Conservation (phyloP, 53 echinoderm and acorn worm species). For the Apostichopus leukothele region DNA sequence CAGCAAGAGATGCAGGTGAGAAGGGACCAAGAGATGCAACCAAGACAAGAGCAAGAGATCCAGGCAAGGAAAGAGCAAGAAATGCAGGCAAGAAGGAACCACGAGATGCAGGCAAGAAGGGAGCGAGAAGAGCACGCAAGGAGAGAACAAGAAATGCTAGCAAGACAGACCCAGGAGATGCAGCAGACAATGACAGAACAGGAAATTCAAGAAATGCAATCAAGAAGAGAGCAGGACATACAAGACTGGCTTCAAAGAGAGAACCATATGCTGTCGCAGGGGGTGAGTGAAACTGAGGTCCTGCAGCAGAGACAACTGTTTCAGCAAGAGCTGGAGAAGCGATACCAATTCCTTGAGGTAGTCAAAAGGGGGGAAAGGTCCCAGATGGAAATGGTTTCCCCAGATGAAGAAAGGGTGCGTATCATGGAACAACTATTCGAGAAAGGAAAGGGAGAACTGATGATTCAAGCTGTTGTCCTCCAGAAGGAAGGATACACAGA, state of each 20-base stretch:
- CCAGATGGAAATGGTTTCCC: too few relatives aligned
- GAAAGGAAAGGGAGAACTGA: constrained; percentile 26
- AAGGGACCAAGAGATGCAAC: constrained; percentile 6
- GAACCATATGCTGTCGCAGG: not conserved
- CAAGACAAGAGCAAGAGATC: constrained; percentile 18
- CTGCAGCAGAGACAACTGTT: constrained; percentile 15
- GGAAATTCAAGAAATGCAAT: not conserved
- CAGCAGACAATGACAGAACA: not conserved
- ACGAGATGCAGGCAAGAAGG: not conserved
- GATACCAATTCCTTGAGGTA: not conserved
- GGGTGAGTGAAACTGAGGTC: constrained; percentile 13
- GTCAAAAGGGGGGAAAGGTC: not conserved
- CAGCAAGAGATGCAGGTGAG: constrained; percentile 23
- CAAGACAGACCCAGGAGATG: not conserved
- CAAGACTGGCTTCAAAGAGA: constrained; percentile 15
- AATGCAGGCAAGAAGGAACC: constrained; percentile 2
- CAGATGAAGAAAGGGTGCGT: not conserved
- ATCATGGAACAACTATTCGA: not conserved
- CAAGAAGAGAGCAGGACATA: constrained; percentile 7
- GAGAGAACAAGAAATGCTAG: not conserved
- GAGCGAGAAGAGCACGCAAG: not conserved
- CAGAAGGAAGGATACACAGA: constrained; percentile 22
- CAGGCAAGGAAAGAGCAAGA: not conserved
- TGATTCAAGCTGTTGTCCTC: constrained; percentile 17
- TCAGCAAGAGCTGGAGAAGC: constrained; percentile 18